These are phyloP conservation scores for Prunella strophiata DNA, from an alignment of 2,797 vertebrate genomes.

Conservation along the genomic window DNA sequence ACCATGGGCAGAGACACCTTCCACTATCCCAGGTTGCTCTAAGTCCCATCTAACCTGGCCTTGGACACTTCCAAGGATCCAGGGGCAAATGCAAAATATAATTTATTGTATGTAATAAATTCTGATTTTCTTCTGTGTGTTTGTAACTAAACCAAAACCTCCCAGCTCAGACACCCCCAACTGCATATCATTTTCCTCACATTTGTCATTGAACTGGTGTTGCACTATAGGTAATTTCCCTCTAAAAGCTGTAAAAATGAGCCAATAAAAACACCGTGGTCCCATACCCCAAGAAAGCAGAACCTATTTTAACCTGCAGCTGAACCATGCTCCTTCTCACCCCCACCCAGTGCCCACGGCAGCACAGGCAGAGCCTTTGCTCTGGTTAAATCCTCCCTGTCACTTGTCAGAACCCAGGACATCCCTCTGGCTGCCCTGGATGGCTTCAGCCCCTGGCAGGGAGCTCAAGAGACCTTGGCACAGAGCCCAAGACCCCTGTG, in stretches of 20 bases:
- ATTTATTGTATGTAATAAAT: not conserved
- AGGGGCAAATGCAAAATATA: not conserved
- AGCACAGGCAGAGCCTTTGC: not conserved
- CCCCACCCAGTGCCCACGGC: not conserved
- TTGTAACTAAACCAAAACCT: not conserved
- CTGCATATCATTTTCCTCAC: not conserved
- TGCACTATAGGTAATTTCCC: not conserved
- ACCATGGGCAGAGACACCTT: not conserved
- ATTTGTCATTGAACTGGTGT: not conserved
- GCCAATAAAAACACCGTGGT: not conserved
- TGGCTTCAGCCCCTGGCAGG: too few relatives aligned
- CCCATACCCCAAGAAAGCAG: not conserved
- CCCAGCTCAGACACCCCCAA: not conserved
- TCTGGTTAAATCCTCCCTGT: not conserved
- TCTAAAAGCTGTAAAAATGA: not conserved
- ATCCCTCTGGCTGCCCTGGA: too few relatives aligned
- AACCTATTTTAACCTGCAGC: not conserved
- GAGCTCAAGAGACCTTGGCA: too few relatives aligned
- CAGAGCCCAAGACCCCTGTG: too few relatives aligned
- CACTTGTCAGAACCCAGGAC: too few relatives aligned
- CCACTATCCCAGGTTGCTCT: not conserved
- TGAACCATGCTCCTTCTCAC: not conserved
- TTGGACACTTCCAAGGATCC: not conserved
- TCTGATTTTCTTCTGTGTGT: not conserved
- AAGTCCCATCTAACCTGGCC: not conserved